Percentiles rank a stretch among this genome's conserved stretches.
Conservation (phyloP, 2,888 invertebrate species). For the Campoletis raptor region DNA sequence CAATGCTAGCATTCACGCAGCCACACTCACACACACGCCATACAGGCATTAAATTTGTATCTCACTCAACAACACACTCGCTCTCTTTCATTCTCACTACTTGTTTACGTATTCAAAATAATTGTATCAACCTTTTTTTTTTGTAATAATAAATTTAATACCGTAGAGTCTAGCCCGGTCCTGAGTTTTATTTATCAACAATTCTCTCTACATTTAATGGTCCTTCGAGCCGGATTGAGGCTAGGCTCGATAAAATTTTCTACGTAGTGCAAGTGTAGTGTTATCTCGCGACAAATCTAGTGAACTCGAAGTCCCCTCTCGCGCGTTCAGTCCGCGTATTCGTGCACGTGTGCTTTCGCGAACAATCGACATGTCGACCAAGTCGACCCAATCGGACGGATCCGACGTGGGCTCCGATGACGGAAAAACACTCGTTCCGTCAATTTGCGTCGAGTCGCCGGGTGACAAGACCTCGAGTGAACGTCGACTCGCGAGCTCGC, state of each 20-base stretch:
- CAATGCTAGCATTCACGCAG: no score
- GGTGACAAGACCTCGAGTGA: background rate
- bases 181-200: no score
- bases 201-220: background rate
- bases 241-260: background rate
- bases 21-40: no score
- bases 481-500: background rate
- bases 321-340: background rate
- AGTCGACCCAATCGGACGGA: background rate
- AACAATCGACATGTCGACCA: conserved; percentile 3
- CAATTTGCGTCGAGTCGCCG: background rate
- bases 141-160: no score
- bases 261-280: background rate
- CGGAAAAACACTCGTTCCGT: background rate
- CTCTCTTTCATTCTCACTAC: no score
- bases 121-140: no score
- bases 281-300: no score
- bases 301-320: background rate
- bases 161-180: no score
- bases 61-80: no score
- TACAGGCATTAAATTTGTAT: no score
- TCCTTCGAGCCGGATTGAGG: conserved; percentile 22
- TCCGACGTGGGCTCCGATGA: background rate
- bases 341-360: conserved; percentile 9
- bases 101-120: no score